Evolutionary conservation across 2,797 vertebrate species (phyloP).

Genomic region (Anas capensis): DNA sequence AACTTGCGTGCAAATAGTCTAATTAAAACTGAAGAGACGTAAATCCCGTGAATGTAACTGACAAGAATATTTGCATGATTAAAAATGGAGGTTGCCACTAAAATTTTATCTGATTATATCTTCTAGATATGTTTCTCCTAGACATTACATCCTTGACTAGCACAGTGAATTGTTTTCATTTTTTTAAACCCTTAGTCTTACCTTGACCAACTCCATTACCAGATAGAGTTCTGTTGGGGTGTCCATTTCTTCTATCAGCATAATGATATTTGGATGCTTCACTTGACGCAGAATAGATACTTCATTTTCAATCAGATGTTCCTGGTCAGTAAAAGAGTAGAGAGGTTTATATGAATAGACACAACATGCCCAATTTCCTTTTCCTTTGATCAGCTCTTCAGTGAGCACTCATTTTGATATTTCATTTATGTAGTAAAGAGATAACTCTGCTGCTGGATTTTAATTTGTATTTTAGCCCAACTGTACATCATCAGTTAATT

Average conservation of each 20-base stretch:
- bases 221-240: conserved; percentile 91
- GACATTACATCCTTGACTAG: neutral
- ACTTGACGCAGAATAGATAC: conserved; percentile 93
- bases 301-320: conserved; percentile 97
- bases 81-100: neutral
- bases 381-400: neutral
- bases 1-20: neutral
- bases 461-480: neutral
- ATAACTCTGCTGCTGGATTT: neutral
- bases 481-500: neutral
- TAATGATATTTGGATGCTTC: conserved; percentile 98
- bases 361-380: neutral
- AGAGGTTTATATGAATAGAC: neutral
- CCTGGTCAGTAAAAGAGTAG: conserved; percentile 78
- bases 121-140: neutral
- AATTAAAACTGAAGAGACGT: neutral
- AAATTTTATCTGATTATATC: neutral
- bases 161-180: neutral
- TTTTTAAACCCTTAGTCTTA: conserved; percentile 46
- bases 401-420: neutral
- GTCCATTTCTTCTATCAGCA: conserved; percentile 96
- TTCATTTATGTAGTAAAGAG: neutral
- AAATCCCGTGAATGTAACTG: neutral
- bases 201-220: conserved; percentile 98
- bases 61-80: neutral